Evolutionary conservation across 2,113 vertebrate genomes (phyloP).

Genomic region (Ceratotherium simum): DNA sequence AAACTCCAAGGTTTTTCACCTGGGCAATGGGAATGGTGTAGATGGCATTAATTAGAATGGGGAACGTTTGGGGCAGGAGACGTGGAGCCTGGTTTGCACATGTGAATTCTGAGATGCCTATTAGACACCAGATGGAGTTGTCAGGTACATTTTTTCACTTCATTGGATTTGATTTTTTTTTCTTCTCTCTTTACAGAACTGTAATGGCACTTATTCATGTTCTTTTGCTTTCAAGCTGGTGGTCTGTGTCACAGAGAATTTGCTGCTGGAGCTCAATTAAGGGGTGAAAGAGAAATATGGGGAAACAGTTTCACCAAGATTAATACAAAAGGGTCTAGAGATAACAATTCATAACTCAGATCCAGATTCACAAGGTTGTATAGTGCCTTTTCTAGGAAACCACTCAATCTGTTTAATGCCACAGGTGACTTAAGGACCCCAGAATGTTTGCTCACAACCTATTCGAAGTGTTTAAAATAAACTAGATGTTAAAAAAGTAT

Average conservation of each 20-base stretch:
- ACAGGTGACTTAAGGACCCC: neutral
- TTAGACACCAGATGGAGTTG: constrained; percentile 47
- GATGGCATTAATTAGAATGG: neutral
- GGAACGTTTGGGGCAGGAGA: neutral
- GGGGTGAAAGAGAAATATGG: neutral
- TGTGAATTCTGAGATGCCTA: neutral
- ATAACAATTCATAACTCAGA: neutral
- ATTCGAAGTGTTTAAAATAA: constrained; percentile 18
- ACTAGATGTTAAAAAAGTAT: neutral
- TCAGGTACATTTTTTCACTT: constrained; percentile 56
- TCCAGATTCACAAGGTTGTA: neutral
- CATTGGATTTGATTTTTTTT: neutral
- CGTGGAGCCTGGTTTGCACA: neutral
- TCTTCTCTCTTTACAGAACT: neutral
- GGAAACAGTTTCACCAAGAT: neutral
- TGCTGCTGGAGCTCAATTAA: neutral
- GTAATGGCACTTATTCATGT: neutral
- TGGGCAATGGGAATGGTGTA: neutral
- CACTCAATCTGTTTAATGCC: neutral
- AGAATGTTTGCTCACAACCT: neutral
- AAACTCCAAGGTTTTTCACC: neutral
- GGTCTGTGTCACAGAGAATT: neutral
- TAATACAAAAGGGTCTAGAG: neutral
- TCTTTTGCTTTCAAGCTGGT: constrained; percentile 2
- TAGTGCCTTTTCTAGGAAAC: neutral